These are phyloP conservation scores for Schizopygopsis pylzovi DNA, from an alignment of 2,797 vertebrate genomes.

Conservation along the genomic window DNA sequence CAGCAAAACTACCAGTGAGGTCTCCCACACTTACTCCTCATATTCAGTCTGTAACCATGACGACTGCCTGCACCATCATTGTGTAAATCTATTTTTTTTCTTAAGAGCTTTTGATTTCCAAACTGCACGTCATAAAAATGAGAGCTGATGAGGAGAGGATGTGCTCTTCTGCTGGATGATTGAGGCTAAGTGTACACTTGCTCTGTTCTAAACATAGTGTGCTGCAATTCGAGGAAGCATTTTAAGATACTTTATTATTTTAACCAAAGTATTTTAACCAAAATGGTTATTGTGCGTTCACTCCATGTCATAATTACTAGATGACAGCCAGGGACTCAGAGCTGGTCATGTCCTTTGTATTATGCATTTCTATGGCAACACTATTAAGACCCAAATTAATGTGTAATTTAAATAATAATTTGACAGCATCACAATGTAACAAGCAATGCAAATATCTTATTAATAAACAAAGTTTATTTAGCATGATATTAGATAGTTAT, in stretches of 20 bases:
- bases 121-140: conserved; percentile 26
- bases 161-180: conserved; percentile 9
- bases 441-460: neutral
- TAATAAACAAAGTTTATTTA: neutral
- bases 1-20: conserved; percentile 43
- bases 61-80: conserved; percentile 57
- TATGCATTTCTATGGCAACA: neutral
- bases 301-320: neutral
- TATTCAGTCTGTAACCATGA: conserved; percentile 63
- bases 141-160: conserved; percentile 19
- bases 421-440: neutral
- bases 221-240: neutral
- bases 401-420: neutral
- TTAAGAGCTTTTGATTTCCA: conserved; percentile 55
- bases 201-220: neutral
- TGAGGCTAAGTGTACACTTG: conserved; percentile 19
- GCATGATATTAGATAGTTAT: neutral
- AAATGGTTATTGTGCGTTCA: neutral
- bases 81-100: conserved; percentile 52
- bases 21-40: conserved; percentile 48
- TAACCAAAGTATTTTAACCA: neutral
- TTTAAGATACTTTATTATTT: neutral
- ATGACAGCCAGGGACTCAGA: neutral
- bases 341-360: neutral
- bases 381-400: neutral